These are phyloP conservation scores for Cryptotis parvus DNA, from an alignment of 2,113 vertebrate species.

Conservation along the genomic window DNA sequence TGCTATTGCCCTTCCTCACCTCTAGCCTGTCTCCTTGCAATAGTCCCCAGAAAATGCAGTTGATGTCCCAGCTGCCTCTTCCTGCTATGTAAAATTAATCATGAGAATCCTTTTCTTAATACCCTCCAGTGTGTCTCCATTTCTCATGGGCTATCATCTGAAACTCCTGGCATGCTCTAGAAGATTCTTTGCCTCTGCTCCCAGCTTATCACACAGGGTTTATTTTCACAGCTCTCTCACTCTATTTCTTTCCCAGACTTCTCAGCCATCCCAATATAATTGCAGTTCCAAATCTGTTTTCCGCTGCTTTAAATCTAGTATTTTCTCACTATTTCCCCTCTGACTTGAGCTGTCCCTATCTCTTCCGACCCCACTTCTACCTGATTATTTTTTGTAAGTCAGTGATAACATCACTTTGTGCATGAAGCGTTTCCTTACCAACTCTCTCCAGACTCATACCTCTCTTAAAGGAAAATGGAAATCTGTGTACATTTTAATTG, in stretches of 20 bases:
- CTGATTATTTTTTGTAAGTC: background rate
- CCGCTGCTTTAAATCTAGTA: conserved; percentile 16
- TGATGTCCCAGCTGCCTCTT: background rate
- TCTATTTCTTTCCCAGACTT: conserved; percentile 48
- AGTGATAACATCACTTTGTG: background rate
- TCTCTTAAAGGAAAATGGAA: background rate
- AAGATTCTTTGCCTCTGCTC: background rate
- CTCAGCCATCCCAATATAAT: conserved; percentile 24
- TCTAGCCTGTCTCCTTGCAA: background rate
- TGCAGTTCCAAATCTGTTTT: conserved; percentile 25
- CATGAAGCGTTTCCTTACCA: background rate
- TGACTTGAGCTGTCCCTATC: background rate
- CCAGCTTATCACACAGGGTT: conserved; percentile 16
- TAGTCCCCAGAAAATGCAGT: background rate
- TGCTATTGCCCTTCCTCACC: background rate
- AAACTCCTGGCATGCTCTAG: background rate
- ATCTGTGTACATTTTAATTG: no score
- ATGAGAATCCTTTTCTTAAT: background rate
- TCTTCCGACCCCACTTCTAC: background rate
- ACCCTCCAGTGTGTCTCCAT: background rate
- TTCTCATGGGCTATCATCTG: background rate
- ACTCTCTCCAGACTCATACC: background rate
- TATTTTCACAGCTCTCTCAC: conserved; percentile 51
- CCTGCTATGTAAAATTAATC: background rate
- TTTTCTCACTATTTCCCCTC: conserved; percentile 38